A percentile compares a stretch with the other conserved stretches of the same genome.
Evolutionary conservation across 2,888 invertebrate species (phyloP).

Genomic region (Onchidella celtica): DNA sequence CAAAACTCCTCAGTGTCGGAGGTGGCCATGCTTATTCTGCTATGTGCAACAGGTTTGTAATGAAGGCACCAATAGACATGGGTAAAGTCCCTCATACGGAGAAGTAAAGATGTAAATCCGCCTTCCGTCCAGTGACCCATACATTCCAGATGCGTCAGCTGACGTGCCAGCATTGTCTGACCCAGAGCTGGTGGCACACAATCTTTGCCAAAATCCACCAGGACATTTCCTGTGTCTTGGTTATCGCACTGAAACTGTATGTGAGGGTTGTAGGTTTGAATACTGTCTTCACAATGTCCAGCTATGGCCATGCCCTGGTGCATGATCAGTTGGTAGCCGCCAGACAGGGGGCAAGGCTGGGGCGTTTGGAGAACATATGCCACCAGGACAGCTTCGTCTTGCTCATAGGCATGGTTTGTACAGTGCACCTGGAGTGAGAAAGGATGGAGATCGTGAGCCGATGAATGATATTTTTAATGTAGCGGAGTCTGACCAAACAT

Average conservation of each 20-base stretch:
- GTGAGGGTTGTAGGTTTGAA: conserved; percentile 30
- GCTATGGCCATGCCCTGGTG: conserved; percentile 26
- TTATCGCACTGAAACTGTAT: conserved; percentile 38
- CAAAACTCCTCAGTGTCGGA: background rate
- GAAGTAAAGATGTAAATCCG: conserved; percentile 7
- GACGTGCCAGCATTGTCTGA: background rate
- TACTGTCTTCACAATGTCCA: conserved; percentile 18
- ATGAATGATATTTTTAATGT: background rate
- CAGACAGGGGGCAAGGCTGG: conserved; percentile 25
- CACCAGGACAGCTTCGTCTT: conserved; percentile 19
- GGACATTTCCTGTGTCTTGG: conserved; percentile 13
- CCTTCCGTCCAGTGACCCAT: conserved; percentile 25
- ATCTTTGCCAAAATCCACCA: conserved; percentile 26
- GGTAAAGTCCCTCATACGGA: conserved; percentile 17
- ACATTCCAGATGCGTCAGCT: conserved; percentile 17
- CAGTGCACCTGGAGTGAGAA: conserved; percentile 29
- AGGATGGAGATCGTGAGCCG: background rate
- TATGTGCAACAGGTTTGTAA: background rate
- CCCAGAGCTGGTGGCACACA: background rate
- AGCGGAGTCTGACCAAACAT: background rate
- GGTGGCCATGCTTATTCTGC: background rate
- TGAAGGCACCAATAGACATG: conserved; percentile 34
- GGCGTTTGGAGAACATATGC: background rate
- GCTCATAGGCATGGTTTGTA: conserved; percentile 4
- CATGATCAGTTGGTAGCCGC: conserved; percentile 39